Evolutionary conservation across 2,113 vertebrate species (phyloP), one percentile per base, ranked within the genome.

Genomic region (Bujurquina vittata): DNA sequence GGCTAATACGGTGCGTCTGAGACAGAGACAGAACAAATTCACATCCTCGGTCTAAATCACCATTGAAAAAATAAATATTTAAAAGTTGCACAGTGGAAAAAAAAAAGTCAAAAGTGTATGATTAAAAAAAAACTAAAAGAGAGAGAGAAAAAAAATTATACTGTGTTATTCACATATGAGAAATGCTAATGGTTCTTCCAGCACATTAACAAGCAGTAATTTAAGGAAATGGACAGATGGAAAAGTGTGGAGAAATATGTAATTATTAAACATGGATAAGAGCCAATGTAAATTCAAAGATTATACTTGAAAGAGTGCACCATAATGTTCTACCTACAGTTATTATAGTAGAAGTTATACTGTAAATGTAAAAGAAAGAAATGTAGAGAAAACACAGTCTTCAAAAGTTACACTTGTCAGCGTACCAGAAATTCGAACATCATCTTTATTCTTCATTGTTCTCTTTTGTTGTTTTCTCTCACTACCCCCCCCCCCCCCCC

Each of bases 31-130:
- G 60, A 31, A 49, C 7, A 2, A 56, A 81, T 81, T 84, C n/a
- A 67, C 26, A 56, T 77, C 61, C 43, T 76, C 52, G n/a, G 76
- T 74, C 56, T 81, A 69, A 69, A 84, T 80, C 75, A 40, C 78
- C 69, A 18, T 54, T 3, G n/a, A 7, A 29, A 76, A 52, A 77
- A 23, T 6, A 56, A 56, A 43, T 33, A n/a, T 55, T 40, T 35
- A 10, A 15, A 63, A 59, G 37, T 79, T 81, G 55, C 17, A 52
- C 29, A 55, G 59, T 58, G 75, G 4, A 29, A 67, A 65, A 26
- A n/a, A 40, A 33, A 60, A 26, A 59, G 63, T 79, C 9, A 63
- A 60, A 81, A 77, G 33, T 14, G 40, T 61, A 82, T 4, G 57
- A 78, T 79, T 3, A 74, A 55, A 49, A 52, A 56, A 35, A 84